A percentile compares a stretch with the other conserved stretches of the same genome.
Conservation (phyloP, 2,113 vertebrate genomes). For the Paratilapia polleni region DNA sequence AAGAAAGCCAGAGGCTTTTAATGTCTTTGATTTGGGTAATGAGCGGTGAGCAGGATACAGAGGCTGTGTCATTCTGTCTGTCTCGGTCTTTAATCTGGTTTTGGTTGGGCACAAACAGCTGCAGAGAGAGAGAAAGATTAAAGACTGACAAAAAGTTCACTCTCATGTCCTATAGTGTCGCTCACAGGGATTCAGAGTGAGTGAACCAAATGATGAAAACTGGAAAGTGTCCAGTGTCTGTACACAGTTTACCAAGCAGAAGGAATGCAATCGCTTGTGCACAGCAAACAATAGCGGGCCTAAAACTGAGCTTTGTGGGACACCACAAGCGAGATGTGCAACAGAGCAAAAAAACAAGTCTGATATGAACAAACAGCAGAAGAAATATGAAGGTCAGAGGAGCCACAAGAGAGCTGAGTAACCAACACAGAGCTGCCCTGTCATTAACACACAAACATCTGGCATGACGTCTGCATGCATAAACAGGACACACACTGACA, state of each 20-base stretch:
- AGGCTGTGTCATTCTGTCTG: slow-evolving; percentile 10
- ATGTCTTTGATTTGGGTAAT: slow-evolving; percentile 37
- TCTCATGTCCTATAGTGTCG: not conserved
- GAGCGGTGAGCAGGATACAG: slow-evolving; percentile 9
- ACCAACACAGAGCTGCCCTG: slow-evolving; percentile 29
- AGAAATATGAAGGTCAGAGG: not conserved
- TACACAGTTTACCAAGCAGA: not conserved
- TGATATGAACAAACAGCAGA: not conserved
- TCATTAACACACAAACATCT: slow-evolving; percentile 64
- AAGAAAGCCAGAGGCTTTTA: slow-evolving; percentile 7
- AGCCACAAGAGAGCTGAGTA: slow-evolving; percentile 38
- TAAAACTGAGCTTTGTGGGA: not conserved
- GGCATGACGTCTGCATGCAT: slow-evolving; percentile 53
- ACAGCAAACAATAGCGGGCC: not conserved
- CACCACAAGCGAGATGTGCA: not conserved
- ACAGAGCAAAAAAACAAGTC: not conserved
- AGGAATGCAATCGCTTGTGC: not conserved
- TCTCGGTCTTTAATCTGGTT: slow-evolving; percentile 38
- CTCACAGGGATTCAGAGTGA: slow-evolving; percentile 10
- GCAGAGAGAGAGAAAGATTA: slow-evolving; percentile 39
- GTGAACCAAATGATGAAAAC: not conserved
- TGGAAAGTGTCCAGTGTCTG: not conserved
- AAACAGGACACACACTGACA: slow-evolving; percentile 56
- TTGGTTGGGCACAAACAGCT: slow-evolving; percentile 37
- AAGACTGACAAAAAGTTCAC: slow-evolving; percentile 1